Conservation (phyloP, 2,113 vertebrate species). For the Rattus rattus region DNA sequence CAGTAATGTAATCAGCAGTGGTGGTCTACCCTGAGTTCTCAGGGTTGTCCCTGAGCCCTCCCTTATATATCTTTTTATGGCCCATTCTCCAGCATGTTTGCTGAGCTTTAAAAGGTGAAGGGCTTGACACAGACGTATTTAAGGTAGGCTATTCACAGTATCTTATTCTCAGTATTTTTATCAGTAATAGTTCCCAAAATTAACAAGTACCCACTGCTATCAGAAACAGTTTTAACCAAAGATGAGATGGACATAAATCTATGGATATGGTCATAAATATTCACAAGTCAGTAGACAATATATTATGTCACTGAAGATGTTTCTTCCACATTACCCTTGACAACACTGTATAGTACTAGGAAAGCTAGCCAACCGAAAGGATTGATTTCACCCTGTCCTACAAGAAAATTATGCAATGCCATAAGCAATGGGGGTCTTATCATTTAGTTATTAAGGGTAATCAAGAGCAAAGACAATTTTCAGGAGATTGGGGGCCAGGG, state of each 20-base stretch:
- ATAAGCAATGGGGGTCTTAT: neutral
- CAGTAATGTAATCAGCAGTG: too few relatives aligned
- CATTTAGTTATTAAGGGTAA: neutral
- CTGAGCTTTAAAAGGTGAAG: neutral
- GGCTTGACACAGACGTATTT: neutral
- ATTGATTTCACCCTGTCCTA: neutral
- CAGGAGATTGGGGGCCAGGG: neutral
- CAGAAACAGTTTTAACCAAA: neutral
- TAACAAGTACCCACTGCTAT: neutral
- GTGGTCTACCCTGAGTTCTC: too few relatives aligned
- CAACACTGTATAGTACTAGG: neutral
- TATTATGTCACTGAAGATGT: neutral
- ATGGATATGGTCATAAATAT: neutral
- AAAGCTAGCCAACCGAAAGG: neutral
- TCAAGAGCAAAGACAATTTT: neutral
- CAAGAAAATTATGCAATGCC: neutral
- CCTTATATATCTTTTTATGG: too few relatives aligned
- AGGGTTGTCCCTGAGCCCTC: too few relatives aligned
- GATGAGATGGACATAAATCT: neutral
- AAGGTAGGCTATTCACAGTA: neutral
- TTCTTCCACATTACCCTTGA: neutral
- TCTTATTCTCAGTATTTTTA: neutral
- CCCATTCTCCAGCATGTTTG: too few relatives aligned
- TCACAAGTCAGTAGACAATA: neutral
- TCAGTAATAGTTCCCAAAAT: neutral